Percentiles rank a stretch among this genome's conserved stretches.
Evolutionary conservation across 2,888 invertebrate species (phyloP).

Genomic region (Xestia ashworthii): DNA sequence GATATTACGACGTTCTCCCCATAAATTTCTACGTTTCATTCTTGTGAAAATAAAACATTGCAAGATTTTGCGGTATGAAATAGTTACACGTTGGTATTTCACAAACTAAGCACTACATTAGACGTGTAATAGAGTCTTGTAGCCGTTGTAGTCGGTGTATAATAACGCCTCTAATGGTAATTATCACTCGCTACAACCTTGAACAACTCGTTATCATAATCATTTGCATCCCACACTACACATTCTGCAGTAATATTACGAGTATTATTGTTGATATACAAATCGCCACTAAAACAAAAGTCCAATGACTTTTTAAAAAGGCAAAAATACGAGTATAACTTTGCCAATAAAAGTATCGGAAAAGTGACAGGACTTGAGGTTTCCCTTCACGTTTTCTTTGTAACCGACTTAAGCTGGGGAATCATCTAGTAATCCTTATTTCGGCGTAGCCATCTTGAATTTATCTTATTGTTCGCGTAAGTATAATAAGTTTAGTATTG

Average conservation of each 20-base stretch:
- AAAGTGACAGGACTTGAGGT: constrained; percentile 45
- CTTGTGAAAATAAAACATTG: constrained; percentile 33
- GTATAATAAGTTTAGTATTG: constrained; percentile 1
- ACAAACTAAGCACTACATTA: constrained; percentile 36
- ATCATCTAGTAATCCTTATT: constrained; percentile 28
- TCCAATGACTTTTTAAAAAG: constrained; percentile 47
- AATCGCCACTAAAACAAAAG: constrained; percentile 30
- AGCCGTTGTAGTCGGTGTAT: constrained; percentile 53
- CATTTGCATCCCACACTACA: constrained; percentile 82
- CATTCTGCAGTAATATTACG: constrained; percentile 52
- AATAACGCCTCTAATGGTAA: constrained; percentile 77
- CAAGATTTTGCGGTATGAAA: constrained; percentile 24
- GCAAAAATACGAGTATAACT: constrained; percentile 50
- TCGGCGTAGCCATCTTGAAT: constrained; percentile 12
- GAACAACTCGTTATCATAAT: constrained; percentile 81
- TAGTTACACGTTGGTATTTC: constrained; percentile 42
- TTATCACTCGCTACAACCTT: constrained; percentile 78
- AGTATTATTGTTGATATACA: constrained; percentile 50
- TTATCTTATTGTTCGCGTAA: constrained; percentile 13
- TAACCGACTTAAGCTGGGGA: constrained; percentile 11
- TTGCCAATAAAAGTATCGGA: constrained; percentile 57
- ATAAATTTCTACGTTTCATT: constrained; percentile 16
- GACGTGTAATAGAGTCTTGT: constrained; percentile 46
- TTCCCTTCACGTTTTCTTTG: constrained; percentile 41
- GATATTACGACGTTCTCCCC: constrained; percentile 4